Base-by-base conservation (phyloP, 1,140 invertebrate genomes). In the Lepidurus arcticus region DNA sequence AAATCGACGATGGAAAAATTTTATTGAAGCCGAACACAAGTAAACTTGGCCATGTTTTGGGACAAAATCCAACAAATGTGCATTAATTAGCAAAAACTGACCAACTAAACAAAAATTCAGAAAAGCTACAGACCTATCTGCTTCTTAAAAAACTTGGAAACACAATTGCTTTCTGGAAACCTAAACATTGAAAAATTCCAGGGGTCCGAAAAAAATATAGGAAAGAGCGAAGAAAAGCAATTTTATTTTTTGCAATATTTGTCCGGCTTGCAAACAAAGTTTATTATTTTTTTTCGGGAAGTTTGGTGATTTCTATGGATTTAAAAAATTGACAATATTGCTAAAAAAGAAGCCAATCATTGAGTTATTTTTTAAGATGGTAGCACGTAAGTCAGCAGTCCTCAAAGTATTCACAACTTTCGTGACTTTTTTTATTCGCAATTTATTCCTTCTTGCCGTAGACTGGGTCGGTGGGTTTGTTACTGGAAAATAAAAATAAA, bases 401-500 rank as follows among this genome's bases (percentile, higher is more conserved):
- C 34, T 34, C 34, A 34, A 34, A 34, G 34, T 34, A 34, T 34
- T 34, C 34, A 34, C 34, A 34, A 34, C 34, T 34, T 34, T 34
- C 34, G 34, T 34, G 34, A 34, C 34, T n/a, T 21, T n/a, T 16
- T 9, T 7, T 7, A 65, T 21, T 65, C 4, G 16, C 16, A 65
- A 65, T 11, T 76, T 47, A 76, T 44, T 76, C 21, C 76, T 76
- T 34, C 76, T 44, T 76, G 24, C 80, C 80, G 74, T 80, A 80
- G 65, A 76, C 76, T 73, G 80, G 78, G 75, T 80, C 80, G 74
- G 74, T 80, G 43, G 80, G 80, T 73, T 80, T 80, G 76, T 80
- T 80, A 77, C 80, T 81, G 78, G 80, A 74, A 78, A 42, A 74
- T 34, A 79, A 80, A 76, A 79, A 42, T 73, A 80, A 80, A 53